A percentile compares a stretch with the other conserved stretches of the same genome.
Evolutionary conservation across 2,113 vertebrate genomes (phyloP).

Genomic region (Proteles cristata): DNA sequence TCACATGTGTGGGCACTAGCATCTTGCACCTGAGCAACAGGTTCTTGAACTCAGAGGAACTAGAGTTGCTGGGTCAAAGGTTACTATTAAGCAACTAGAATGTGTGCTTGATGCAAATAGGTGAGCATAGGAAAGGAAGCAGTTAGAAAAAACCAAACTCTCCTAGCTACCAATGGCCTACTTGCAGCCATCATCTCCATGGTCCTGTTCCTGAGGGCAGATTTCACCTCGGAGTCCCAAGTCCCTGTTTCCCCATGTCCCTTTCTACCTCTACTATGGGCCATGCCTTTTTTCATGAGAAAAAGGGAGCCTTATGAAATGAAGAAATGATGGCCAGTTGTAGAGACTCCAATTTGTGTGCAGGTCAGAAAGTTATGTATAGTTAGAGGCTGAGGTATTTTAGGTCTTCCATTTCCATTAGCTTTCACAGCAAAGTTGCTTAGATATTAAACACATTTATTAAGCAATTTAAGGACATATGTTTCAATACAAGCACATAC

Average conservation of each 20-base stretch:
- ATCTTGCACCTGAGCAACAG: neutral
- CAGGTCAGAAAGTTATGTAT: neutral
- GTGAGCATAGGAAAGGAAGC: neutral
- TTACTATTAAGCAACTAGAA: neutral
- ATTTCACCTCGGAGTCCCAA: neutral
- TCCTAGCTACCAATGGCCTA: neutral
- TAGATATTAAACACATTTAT: constrained; percentile 9
- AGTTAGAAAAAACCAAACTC: neutral
- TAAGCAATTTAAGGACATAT: constrained; percentile 11
- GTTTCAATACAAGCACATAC: constrained; percentile 24
- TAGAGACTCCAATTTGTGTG: neutral
- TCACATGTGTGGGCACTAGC: neutral
- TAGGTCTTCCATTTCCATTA: neutral
- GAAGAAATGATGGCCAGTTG: neutral
- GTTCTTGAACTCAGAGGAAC: neutral
- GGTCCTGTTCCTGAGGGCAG: neutral
- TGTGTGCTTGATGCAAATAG: neutral
- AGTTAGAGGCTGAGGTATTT: neutral
- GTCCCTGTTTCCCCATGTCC: neutral
- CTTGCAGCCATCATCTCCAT: no score
- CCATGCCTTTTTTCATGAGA: neutral
- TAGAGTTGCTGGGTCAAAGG: neutral
- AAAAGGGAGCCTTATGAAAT: neutral
- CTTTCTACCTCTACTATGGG: neutral
- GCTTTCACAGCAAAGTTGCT: constrained; percentile 33